Percentiles rank a stretch among this genome's conserved stretches.
phyloP scores from a whole-genome alignment of 2,888 invertebrate species.

The Tenthredo notha region DNA sequence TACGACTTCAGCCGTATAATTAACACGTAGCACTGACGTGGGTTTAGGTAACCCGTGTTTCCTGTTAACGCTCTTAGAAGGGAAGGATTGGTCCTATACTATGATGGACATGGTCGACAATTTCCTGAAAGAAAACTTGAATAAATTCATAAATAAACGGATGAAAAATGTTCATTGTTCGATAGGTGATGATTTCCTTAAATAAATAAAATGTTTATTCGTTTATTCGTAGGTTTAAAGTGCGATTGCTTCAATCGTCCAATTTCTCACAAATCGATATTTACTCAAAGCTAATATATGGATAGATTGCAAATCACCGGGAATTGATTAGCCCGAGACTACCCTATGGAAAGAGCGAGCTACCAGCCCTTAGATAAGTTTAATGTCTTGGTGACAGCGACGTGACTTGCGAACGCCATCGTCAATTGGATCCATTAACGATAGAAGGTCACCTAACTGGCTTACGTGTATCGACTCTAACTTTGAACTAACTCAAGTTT shows the following conservation, averaged over 20 bases:
- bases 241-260: neutral
- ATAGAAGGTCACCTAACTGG: slow-evolving; percentile 44
- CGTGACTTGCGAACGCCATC: slow-evolving; percentile 42
- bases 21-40: slow-evolving; percentile 6
- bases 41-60: slow-evolving; percentile 16
- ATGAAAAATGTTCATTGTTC: neutral
- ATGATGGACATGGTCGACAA: neutral
- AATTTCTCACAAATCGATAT: neutral
- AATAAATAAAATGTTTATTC: neutral
- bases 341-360: neutral
- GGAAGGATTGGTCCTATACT: neutral
- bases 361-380: slow-evolving; percentile 35
- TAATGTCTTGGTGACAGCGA: slow-evolving; percentile 39
- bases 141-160: neutral
- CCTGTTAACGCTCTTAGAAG: neutral
- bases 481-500: slow-evolving; percentile 36
- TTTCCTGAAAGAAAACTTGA: neutral
- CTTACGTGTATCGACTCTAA: slow-evolving; percentile 41
- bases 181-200: neutral
- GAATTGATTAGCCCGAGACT: neutral
- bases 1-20: neutral
- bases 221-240: neutral
- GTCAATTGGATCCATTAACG: slow-evolving; percentile 43
- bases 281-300: neutral
- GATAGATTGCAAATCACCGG: neutral